Evolutionary conservation across 1,140 invertebrate genomes (phyloP).

Genomic region (Saccostrea glomerata): DNA sequence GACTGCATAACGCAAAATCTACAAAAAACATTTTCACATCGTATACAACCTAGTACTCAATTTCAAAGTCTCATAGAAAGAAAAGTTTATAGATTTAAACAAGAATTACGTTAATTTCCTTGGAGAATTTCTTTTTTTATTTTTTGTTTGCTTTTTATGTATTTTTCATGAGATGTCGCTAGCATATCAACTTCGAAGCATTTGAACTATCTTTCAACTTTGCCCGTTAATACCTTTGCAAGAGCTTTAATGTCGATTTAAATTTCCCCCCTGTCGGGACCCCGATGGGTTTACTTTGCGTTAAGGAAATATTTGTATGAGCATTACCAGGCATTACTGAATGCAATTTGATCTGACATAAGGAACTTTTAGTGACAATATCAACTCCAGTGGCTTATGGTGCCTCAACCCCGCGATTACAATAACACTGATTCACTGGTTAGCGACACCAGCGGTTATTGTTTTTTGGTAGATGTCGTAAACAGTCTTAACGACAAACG

Average conservation of each 20-base stretch:
- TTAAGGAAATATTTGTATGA: conserved; percentile 38
- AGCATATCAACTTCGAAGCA: neutral
- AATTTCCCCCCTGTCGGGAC: conserved; percentile 2
- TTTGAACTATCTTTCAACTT: conserved; percentile 36
- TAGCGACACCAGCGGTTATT: conserved; percentile 17
- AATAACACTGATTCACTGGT: conserved; percentile 30
- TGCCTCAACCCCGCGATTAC: conserved; percentile 4
- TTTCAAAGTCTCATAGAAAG: neutral
- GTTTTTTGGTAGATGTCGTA: conserved; percentile 34
- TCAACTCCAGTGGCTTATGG: conserved; percentile 35
- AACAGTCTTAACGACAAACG: conserved; percentile 23
- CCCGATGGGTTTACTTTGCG: conserved; percentile 18
- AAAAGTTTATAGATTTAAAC: no score
- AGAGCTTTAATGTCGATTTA: conserved; percentile 30
- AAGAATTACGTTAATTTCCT: conserved; percentile 21
- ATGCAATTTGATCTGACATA: conserved; percentile 35
- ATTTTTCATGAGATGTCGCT: neutral
- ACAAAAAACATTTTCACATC: neutral
- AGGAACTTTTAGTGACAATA: conserved; percentile 34
- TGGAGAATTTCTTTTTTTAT: neutral
- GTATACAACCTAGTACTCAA: neutral
- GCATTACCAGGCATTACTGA: conserved; percentile 32
- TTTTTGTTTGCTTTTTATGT: neutral
- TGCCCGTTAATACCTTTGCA: conserved; percentile 3
- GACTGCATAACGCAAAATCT: conserved; percentile 74